A percentile compares a stretch with the other conserved stretches of the same genome.
phyloP scores from a whole-genome alignment of 2,113 vertebrate species.

The Albula goreensis region DNA sequence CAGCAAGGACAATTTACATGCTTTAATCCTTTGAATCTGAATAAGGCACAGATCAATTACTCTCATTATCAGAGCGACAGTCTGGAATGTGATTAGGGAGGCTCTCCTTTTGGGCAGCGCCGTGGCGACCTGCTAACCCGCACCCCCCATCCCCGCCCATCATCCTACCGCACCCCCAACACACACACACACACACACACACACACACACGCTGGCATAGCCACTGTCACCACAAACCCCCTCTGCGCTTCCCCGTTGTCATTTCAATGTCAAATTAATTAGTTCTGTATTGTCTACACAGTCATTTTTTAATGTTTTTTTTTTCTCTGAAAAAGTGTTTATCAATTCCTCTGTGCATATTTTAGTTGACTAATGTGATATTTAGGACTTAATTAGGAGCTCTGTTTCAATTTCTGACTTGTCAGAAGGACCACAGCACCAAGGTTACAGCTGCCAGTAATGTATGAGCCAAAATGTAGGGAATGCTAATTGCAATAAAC shows the following conservation, averaged over 20 bases:
- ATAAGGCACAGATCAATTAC: constrained; percentile 66
- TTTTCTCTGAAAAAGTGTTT: background rate
- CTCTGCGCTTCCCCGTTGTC: background rate
- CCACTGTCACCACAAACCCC: background rate
- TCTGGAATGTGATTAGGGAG: constrained; percentile 56
- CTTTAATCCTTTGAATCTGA: constrained; percentile 64
- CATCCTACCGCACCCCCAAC: background rate
- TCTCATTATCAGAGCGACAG: constrained; percentile 59
- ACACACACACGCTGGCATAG: background rate
- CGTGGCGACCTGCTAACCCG: constrained; percentile 33
- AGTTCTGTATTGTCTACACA: constrained; percentile 26
- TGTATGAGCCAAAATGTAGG: background rate
- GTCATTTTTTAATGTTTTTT: constrained; percentile 12
- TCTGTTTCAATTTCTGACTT: constrained; percentile 25
- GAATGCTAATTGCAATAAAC: constrained; percentile 11
- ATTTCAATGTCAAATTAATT: constrained; percentile 39
- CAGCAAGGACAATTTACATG: constrained; percentile 66
- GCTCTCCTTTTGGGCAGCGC: constrained; percentile 42
- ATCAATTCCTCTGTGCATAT: constrained; percentile 29
- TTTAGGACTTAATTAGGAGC: constrained; percentile 23
- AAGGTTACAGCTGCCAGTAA: constrained; percentile 22
- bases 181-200: background rate
- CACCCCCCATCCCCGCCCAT: background rate
- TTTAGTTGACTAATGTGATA: constrained; percentile 11
- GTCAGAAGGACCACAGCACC: constrained; percentile 26